These are phyloP conservation scores for Drosophila pachea DNA, from an alignment of 1,140 invertebrate genomes.

Conservation along the genomic window DNA sequence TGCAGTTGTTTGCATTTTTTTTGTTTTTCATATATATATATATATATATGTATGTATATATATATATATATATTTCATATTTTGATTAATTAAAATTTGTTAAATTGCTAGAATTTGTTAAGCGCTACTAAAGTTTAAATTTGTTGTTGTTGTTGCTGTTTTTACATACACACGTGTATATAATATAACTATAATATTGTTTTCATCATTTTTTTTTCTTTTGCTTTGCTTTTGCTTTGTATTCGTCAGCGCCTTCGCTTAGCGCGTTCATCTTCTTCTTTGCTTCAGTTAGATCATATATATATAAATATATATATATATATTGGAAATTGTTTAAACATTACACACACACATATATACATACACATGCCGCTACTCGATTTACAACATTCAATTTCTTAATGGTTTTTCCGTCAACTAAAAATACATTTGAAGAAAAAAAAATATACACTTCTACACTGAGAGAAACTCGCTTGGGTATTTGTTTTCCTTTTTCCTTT, in stretches of 20 bases:
- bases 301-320: slow-evolving; percentile 49
- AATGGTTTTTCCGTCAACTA: too few relatives aligned
- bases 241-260: slow-evolving; percentile 39
- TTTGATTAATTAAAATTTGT: slow-evolving; percentile 78
- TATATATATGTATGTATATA: slow-evolving; percentile 33
- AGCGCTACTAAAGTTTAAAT: slow-evolving; percentile 78
- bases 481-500: background rate
- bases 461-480: background rate
- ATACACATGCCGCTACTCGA: background rate
- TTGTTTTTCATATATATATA: slow-evolving; percentile 32
- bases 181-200: slow-evolving; percentile 30
- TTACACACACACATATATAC: slow-evolving; percentile 13
- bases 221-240: slow-evolving; percentile 47
- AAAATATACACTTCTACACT: too few relatives aligned
- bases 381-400: background rate
- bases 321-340: slow-evolving; percentile 52
- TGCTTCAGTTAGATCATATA: background rate
- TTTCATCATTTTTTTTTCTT: background rate
- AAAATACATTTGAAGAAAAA: too few relatives aligned
- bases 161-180: slow-evolving; percentile 29
- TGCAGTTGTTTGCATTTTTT: slow-evolving; percentile 67
- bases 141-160: slow-evolving; percentile 36
- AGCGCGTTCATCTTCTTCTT: slow-evolving; percentile 37
- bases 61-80: slow-evolving; percentile 46
- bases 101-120: slow-evolving; percentile 77